phyloP scores from a whole-genome alignment of 2,888 invertebrate species.

The Eupithecia tripunctaria region DNA sequence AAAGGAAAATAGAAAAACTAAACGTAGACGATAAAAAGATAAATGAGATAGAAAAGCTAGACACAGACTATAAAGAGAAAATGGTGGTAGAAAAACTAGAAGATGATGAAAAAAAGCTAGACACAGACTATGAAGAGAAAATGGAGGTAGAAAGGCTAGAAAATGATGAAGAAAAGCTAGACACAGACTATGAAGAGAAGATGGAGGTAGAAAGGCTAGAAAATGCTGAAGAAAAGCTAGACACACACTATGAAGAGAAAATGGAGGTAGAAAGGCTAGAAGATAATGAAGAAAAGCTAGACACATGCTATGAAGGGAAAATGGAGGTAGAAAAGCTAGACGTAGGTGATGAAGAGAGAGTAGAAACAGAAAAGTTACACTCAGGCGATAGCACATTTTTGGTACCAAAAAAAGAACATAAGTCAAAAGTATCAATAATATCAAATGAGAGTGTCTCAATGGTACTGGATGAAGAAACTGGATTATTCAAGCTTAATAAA shows the following conservation, averaged over 20 bases:
- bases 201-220: too few species aligned
- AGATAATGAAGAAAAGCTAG: too few species aligned
- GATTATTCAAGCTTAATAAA: conserved; percentile 26
- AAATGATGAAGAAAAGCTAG: too few species aligned
- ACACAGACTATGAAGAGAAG: too few species aligned
- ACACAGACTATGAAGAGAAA: too few species aligned
- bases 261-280: too few species aligned
- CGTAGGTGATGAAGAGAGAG: too few species aligned
- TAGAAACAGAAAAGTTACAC: conserved; percentile 17
- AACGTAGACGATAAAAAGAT: conserved; percentile 16
- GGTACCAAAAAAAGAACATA: conserved; percentile 27
- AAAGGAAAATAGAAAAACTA: conserved; percentile 24
- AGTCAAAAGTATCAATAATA: conserved; percentile 27
- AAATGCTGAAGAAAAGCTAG: background rate
- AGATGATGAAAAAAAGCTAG: background rate
- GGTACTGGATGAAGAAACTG: conserved; percentile 27
- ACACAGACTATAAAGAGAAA: conserved; percentile 10
- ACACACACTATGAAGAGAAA: too few species aligned
- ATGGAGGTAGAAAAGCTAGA: too few species aligned
- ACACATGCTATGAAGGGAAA: too few species aligned
- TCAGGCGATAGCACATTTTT: conserved; percentile 23
- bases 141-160: too few species aligned
- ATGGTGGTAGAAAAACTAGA: too few species aligned
- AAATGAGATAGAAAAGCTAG: conserved; percentile 28
- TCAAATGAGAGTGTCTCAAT: conserved; percentile 28